Percentiles rank a stretch among this genome's conserved stretches.
Evolutionary conservation across 2,888 invertebrate species (phyloP).

Genomic region (Andricus quercusramuli): DNA sequence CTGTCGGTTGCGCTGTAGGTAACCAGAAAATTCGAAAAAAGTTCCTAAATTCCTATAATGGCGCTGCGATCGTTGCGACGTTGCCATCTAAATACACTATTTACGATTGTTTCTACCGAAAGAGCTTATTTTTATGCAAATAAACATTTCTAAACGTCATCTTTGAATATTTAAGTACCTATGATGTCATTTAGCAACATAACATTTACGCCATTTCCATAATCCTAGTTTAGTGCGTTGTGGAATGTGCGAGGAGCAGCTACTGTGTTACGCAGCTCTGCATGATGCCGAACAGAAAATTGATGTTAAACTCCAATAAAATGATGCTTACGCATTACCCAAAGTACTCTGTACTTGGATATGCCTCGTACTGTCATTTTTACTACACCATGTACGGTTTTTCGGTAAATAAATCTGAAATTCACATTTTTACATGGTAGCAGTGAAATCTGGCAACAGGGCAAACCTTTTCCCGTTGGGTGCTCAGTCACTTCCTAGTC

Average conservation of each 20-base stretch:
- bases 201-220: conserved; percentile 63
- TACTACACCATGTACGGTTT: conserved; percentile 43
- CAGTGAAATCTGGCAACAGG: conserved; percentile 74
- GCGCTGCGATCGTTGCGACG: conserved; percentile 68
- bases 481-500: conserved; percentile 76
- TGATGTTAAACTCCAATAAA: conserved; percentile 39
- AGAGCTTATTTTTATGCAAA: conserved; percentile 64
- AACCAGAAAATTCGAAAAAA: conserved; percentile 38
- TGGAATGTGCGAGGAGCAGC: conserved; percentile 77
- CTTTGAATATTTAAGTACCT: conserved; percentile 63
- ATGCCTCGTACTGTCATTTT: conserved; percentile 43
- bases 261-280: conserved; percentile 78
- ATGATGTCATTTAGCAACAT: conserved; percentile 53
- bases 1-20: background rate
- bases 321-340: conserved; percentile 18
- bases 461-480: conserved; percentile 70
- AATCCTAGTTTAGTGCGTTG: conserved; percentile 73
- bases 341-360: conserved; percentile 42
- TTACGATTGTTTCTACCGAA: conserved; percentile 65
- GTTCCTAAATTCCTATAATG: conserved; percentile 44
- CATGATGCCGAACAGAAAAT: conserved; percentile 56
- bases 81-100: conserved; percentile 72
- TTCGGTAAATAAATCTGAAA: conserved; percentile 58
- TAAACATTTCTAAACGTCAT: conserved; percentile 54
- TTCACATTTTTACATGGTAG: conserved; percentile 68